phyloP scores from a whole-genome alignment of 2,113 vertebrate genomes.

The Psammodynastes pulverulentus region DNA sequence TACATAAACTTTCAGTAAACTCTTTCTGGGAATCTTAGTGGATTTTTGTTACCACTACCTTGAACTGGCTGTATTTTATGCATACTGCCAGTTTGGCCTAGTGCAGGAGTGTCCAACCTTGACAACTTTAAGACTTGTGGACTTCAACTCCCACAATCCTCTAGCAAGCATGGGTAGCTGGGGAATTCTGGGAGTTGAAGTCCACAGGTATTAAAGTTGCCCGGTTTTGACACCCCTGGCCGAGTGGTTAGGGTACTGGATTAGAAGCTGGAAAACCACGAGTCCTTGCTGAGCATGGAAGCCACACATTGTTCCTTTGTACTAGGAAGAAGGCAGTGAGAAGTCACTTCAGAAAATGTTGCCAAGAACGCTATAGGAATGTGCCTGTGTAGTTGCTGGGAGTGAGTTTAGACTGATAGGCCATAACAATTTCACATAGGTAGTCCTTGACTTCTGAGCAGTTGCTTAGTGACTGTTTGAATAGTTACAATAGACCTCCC shows the following conservation, averaged over 20 bases:
- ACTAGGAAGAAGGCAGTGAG: neutral
- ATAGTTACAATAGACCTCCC: neutral
- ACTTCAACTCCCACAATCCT: neutral
- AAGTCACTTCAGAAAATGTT: neutral
- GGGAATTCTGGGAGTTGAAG: neutral
- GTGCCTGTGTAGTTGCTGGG: neutral
- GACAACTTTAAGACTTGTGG: no score
- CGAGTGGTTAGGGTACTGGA: neutral
- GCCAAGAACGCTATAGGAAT: neutral
- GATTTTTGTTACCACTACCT: neutral
- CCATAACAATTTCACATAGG: neutral
- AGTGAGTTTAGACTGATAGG: neutral
- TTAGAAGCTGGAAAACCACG: neutral
- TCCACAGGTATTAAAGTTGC: neutral
- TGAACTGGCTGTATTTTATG: neutral
- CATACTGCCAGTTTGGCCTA: neutral
- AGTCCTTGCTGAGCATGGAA: neutral
- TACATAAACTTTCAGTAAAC: neutral
- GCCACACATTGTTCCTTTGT: neutral
- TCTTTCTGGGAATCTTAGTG: neutral
- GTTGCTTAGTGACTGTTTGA: neutral
- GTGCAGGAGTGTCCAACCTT: neutral
- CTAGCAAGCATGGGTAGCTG: neutral
- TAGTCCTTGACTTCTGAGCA: neutral
- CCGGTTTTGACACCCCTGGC: neutral